These are phyloP conservation scores for Holacanthella duospinosa DNA, from an alignment of 2,888 invertebrate genomes.

Conservation along the genomic window DNA sequence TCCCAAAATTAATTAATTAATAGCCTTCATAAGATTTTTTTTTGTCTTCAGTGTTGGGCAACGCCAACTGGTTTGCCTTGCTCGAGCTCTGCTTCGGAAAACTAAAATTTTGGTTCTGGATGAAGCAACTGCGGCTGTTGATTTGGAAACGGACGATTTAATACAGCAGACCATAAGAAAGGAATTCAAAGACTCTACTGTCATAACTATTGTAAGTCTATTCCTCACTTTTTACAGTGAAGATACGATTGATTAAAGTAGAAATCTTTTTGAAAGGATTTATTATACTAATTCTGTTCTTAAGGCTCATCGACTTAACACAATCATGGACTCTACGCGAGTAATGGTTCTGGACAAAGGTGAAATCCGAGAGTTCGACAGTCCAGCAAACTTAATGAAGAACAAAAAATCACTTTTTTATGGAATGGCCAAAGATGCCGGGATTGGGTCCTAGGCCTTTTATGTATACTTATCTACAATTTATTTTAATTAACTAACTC, in stretches of 20 bases:
- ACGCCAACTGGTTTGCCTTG: conserved; percentile 30
- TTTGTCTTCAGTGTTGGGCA: conserved; percentile 37
- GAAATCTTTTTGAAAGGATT: neutral
- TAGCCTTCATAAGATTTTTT: too few relatives aligned
- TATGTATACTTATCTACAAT: too few relatives aligned
- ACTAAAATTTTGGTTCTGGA: conserved; percentile 26
- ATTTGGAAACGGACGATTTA: conserved; percentile 79
- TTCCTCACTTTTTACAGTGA: too few relatives aligned
- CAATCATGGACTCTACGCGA: conserved; percentile 74
- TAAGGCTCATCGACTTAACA: conserved; percentile 75
- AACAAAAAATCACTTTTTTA: neutral
- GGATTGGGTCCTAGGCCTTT: neutral
- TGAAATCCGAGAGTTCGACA: conserved; percentile 42
- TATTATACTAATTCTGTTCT: neutral
- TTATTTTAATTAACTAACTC: too few relatives aligned
- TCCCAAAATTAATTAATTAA: conserved; percentile 26
- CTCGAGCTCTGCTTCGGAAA: conserved; percentile 30
- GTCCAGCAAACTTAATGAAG: conserved; percentile 38
- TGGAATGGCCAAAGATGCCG: neutral
- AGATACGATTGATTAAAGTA: too few relatives aligned
- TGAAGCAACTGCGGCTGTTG: conserved; percentile 73
- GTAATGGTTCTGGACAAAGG: conserved; percentile 44
- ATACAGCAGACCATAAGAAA: conserved; percentile 67
- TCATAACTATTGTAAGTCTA: conserved; percentile 60
- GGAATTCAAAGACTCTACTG: conserved; percentile 76